A percentile compares a stretch with the other conserved stretches of the same genome.
phyloP scores from a whole-genome alignment of 2,888 invertebrate genomes.

The Leptopilina drosophilae region DNA sequence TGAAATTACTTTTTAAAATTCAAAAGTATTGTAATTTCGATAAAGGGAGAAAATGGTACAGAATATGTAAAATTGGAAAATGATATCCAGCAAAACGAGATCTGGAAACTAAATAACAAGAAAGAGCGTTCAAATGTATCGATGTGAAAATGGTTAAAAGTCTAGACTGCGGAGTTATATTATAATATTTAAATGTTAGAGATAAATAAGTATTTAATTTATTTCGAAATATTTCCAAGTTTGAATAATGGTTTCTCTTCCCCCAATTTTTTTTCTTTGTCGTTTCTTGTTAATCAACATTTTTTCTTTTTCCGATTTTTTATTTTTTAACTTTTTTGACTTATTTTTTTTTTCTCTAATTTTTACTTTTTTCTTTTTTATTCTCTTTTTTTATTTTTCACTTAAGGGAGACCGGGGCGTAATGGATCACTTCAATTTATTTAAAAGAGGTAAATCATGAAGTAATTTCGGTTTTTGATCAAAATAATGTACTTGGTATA shows the following conservation, averaged over 20 bases:
- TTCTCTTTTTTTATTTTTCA: no score
- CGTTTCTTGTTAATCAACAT: background rate
- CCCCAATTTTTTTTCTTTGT: no score
- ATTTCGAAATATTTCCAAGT: background rate
- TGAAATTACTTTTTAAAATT: background rate
- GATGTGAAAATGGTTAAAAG: constrained; percentile 16
- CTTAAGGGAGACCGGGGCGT: no score
- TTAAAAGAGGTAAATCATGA: no score
- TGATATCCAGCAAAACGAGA: background rate
- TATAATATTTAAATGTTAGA: constrained; percentile 9
- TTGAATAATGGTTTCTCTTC: background rate
- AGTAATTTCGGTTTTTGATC: no score
- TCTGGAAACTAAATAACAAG: constrained; percentile 16
- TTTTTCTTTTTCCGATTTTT: background rate
- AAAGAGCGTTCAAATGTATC: constrained; percentile 17
- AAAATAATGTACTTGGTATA: no score
- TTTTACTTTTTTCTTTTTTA: no score
- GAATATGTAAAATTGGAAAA: background rate
- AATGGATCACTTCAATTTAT: no score
- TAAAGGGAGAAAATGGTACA: background rate
- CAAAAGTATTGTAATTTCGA: background rate
- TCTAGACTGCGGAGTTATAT: background rate
- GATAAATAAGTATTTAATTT: no score
- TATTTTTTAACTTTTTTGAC: no score
- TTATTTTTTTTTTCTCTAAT: no score